Evolutionary conservation across 2,888 invertebrate species (phyloP), one percentile per base, ranked within the genome.

Genomic region (Alloplasta piceator): DNA sequence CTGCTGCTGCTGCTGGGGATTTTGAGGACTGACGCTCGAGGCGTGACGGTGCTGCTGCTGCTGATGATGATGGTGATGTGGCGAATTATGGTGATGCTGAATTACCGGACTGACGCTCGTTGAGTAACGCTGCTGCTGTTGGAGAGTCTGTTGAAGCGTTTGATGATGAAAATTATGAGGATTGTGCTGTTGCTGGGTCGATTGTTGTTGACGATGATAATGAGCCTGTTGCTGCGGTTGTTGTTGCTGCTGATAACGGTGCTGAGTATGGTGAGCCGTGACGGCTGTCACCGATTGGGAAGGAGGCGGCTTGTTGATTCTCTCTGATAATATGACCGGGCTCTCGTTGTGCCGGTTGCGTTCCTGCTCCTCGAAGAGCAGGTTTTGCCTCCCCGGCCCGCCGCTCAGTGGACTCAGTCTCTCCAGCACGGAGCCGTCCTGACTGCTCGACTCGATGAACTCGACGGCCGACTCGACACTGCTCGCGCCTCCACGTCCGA

Each of bases 391-490:
- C 87, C 90, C 90, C 86, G 88, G 89, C 86, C 89, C 89, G 87
- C 89, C 89, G 66, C 91, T 90, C 90, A 90, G 84, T 85, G 92
- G 89, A 90, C 92, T 90, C 92, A 93, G 90, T 90, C 92, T 92
- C 90, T 91, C 92, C 91, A 92, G 91, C 90, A 91, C 91, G 91
- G 90, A 87, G 91, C 90, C 87, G 87, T 90, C 89, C 85, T 88
- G 89, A 89, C 88, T 88, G 80, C 87, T 86, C 78, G 87, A 87
- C 87, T 89, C 89, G 85, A 89, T 86, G 85, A 90, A 86, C 84
- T 89, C 90, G 83, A 89, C 89, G 83, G 46, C 50, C 66, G 80
- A 78, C 80, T 83, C 85, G 81, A 86, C 78, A 64, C 74, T 60
- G 60, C 64, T 41, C 43, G 72, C 74, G 48, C 52, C 63, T 48